Percentiles rank a stretch among this genome's conserved stretches.
Conservation (phyloP, 2,113 vertebrate genomes). For the Chaetodon auriga region DNA sequence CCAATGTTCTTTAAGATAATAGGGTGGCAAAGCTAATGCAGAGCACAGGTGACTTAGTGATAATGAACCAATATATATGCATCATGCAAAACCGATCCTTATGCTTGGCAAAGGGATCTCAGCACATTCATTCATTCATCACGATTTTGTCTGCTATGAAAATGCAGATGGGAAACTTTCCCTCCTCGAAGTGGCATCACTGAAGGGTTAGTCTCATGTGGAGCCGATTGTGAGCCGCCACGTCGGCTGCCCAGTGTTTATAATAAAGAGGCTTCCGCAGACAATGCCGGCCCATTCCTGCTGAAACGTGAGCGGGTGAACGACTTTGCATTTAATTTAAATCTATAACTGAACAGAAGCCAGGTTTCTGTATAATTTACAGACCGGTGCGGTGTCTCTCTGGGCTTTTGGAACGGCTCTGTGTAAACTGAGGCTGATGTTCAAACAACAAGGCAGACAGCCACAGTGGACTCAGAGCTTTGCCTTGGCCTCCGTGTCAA, state of each 20-base stretch:
- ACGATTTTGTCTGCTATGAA: constrained; percentile 66
- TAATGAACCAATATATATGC: constrained; percentile 85
- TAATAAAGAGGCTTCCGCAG: constrained; percentile 48
- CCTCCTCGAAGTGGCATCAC: constrained; percentile 53
- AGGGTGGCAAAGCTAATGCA: constrained; percentile 63
- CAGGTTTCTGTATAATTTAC: constrained; percentile 60
- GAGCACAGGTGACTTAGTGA: constrained; percentile 78
- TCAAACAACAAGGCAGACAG: constrained; percentile 70
- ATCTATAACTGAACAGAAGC: constrained; percentile 64
- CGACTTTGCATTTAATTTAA: constrained; percentile 67
- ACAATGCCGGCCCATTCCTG: constrained; percentile 20
- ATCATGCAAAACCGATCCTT: constrained; percentile 75
- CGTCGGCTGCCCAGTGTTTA: constrained; percentile 26
- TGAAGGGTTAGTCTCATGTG: constrained; percentile 2
- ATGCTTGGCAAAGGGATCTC: constrained; percentile 56
- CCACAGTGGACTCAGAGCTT: constrained; percentile 64
- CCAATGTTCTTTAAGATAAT: constrained; percentile 76
- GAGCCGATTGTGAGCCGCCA: constrained; percentile 16
- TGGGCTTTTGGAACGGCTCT: constrained; percentile 56
- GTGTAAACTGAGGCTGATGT: constrained; percentile 70
- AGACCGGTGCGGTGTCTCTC: constrained; percentile 40
- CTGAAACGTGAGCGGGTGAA: constrained; percentile 56
- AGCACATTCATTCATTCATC: constrained; percentile 68
- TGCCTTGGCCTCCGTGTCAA: constrained; percentile 64
- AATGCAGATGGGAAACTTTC: constrained; percentile 33